Base-by-base conservation (phyloP, 35 echinoderm and acorn worm genomes). In the Strongylocentrotus purpuratus region DNA sequence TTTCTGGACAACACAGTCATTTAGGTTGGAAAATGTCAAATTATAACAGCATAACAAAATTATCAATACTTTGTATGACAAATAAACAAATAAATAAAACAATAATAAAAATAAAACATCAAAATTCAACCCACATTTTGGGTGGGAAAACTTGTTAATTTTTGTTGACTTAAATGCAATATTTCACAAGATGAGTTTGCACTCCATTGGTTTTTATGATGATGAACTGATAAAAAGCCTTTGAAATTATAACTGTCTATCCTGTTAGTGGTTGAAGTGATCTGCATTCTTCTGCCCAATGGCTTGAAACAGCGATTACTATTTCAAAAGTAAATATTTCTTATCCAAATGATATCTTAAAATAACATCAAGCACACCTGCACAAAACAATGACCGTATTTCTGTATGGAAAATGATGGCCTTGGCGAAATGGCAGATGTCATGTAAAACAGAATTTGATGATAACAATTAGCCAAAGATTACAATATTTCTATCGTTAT, bases 281-380 rank as follows among this genome's bases (percentile, higher is more conserved):
- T 78, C 65, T 7, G 20, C 20, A 78, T 78, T 78, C 65, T 78
- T 78, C 65, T 28, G 65, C 65, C 28, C 65, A 78, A 78, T 78
- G 65, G 65, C 20, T 78, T 78, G 65, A 78, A 78, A 28, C 65
- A 78, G 65, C 1, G 65, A 78, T 78, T 78, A 78, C 65, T 28
- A 78, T 78, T 78, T 78, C 65, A 78, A 78, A 78, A 78, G 25
- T 78, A 78, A 78, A 78, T 78, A 78, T 78, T 78, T 78, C 65
- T 78, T 78, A 78, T 78, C 65, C 65, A 28, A 28, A 7, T 8
- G 15, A 78, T 78, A 78, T 78, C 65, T 78, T 78, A 78, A 78
- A 78, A 15, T 78, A 78, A 78, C 65, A 78, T 78, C 65, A 78
- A 22, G 20, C 65, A 78, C 65, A 78, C 65, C 65, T 78, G 65